phyloP scores from a whole-genome alignment of 2,888 invertebrate species.

The Andrena haemorrhoa region DNA sequence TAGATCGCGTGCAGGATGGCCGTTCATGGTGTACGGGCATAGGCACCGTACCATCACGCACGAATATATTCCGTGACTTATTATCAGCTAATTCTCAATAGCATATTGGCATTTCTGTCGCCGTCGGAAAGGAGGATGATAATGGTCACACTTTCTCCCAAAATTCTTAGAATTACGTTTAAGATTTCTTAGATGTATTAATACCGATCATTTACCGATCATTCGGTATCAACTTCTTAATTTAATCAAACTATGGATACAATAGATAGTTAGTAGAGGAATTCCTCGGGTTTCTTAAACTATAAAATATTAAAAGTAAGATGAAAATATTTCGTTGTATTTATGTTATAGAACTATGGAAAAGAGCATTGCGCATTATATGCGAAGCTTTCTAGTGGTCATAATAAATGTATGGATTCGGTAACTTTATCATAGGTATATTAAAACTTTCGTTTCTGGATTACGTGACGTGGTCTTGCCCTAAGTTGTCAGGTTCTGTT shows the following conservation, averaged over 20 bases:
- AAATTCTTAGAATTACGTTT: neutral
- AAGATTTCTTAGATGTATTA: constrained; percentile 1
- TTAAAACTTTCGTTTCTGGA: constrained; percentile 10
- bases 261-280: neutral
- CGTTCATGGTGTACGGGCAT: constrained; percentile 74
- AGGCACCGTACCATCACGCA: constrained; percentile 80
- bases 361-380: no score
- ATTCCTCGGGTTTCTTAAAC: neutral
- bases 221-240: neutral
- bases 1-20: constrained; percentile 79
- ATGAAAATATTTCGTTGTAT: neutral
- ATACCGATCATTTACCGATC: neutral
- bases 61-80: constrained; percentile 57
- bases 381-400: no score
- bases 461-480: constrained; percentile 49
- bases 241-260: neutral
- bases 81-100: constrained; percentile 15
- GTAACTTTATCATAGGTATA: neutral
- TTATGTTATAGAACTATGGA: neutral
- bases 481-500: constrained; percentile 22
- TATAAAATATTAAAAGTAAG: neutral
- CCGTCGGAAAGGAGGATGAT: neutral
- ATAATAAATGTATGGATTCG: neutral
- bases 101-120: constrained; percentile 5
- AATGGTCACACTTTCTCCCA: neutral